Evolutionary conservation across 2,113 vertebrate genomes (phyloP).

Genomic region (Phalacrocorax aristotelis): DNA sequence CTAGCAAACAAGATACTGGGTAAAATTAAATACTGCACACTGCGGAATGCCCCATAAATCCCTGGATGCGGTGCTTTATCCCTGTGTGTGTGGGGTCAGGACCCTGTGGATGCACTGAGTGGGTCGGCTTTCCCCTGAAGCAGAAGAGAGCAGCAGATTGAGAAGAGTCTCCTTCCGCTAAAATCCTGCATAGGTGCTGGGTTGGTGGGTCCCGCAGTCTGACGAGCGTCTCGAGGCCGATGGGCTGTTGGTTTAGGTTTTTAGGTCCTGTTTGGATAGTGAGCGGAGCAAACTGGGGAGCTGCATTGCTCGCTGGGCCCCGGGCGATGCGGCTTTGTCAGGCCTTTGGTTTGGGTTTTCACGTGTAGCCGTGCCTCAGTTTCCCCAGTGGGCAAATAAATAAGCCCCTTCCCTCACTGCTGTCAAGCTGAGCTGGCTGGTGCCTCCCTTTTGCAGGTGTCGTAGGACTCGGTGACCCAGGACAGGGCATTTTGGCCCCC

Average conservation of each 20-base stretch:
- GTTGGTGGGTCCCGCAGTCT: fast-evolving
- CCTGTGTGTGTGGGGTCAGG: neutral
- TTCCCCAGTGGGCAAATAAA: neutral
- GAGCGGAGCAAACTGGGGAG: neutral
- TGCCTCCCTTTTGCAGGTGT: no score
- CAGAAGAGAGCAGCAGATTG: neutral
- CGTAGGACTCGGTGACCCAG: neutral
- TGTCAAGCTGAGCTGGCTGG: neutral
- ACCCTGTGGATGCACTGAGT: neutral
- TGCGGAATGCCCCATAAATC: neutral
- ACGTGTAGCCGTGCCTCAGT: neutral
- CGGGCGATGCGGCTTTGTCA: fast-evolving
- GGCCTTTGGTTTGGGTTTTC: neutral
- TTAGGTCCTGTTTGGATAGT: neutral
- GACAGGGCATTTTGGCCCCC: neutral
- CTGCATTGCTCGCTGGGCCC: neutral
- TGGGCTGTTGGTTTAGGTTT: neutral
- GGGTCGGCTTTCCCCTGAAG: neutral
- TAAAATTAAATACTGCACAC: fast-evolving
- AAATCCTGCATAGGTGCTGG: neutral
- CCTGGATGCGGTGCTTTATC: neutral
- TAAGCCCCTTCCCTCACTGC: neutral
- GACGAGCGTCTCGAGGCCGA: neutral
- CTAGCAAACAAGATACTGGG: neutral
- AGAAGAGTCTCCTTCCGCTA: neutral